phyloP scores from a whole-genome alignment of 2,797 vertebrate genomes.

The Loris lydekkerianus region DNA sequence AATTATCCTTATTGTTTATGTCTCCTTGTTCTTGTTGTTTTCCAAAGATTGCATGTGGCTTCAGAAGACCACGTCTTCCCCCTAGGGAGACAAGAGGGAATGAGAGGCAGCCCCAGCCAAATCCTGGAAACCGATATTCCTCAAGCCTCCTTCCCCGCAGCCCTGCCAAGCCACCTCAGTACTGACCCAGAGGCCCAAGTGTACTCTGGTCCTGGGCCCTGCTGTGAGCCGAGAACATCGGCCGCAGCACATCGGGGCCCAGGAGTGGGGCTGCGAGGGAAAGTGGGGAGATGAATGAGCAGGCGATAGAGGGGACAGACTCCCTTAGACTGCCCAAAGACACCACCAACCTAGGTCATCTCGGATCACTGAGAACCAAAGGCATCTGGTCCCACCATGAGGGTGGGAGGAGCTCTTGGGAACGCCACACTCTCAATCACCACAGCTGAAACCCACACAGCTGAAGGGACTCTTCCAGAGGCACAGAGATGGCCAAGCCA shows the following conservation, averaged over 20 bases:
- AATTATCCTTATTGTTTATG: slow-evolving; percentile 46
- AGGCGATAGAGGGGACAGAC: background rate
- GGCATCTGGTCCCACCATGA: background rate
- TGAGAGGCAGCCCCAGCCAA: slow-evolving; percentile 70
- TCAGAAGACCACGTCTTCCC: slow-evolving; percentile 58
- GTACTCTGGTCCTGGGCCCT: slow-evolving; percentile 60
- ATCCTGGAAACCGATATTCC: slow-evolving; percentile 73
- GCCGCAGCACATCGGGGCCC: slow-evolving; percentile 54
- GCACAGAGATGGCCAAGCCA: background rate
- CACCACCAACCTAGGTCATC: background rate
- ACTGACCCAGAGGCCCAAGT: slow-evolving; percentile 51
- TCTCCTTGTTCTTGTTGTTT: slow-evolving; percentile 39
- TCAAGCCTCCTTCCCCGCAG: slow-evolving; percentile 62
- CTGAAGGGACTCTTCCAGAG: background rate
- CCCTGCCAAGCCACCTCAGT: slow-evolving; percentile 71
- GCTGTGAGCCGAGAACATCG: slow-evolving; percentile 69
- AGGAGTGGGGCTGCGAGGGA: background rate
- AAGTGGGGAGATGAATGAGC: background rate
- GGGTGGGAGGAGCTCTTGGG: background rate
- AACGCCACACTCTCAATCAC: background rate
- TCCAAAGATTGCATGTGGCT: slow-evolving; percentile 70
- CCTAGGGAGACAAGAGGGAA: slow-evolving; percentile 69
- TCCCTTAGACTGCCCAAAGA: background rate
- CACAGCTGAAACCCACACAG: accelerated
- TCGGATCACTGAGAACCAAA: background rate